Base-by-base conservation (phyloP, 2,113 vertebrate genomes). In the Papio anubis region DNA sequence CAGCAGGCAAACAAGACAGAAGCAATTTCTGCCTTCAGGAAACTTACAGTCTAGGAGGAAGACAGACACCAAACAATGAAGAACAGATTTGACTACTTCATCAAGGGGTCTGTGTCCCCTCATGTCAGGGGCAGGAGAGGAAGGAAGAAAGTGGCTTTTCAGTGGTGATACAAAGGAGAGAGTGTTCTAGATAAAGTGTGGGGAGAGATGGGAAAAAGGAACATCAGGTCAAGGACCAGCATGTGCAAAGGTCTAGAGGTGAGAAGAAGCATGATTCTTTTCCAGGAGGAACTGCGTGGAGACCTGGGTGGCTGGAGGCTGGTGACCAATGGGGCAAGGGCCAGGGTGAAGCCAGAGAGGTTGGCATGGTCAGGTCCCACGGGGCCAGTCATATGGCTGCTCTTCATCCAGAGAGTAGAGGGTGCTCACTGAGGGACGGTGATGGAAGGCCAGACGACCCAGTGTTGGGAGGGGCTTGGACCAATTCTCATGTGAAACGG, bases 351-450 rank as follows among this genome's bases (percentile, higher is more conserved):
- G 32, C 32, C 57, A 66, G 10, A 87, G 14, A 35, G 32, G 10
- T 12, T 7, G 27, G 1, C 23, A 21, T 25, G 32, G 9, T 8
- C 27, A 20, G 1, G 13, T 45, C 40, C 13, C 8, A 2, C 0
- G 2, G 59, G 61, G 32, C 35, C 32, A 4, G 18, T 68, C 32
- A 43, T 48, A 70, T 27, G 30, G 11, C 64, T 25, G 45, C 50
- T 40, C 40, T 94, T 64, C 35, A 52, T 55, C 23, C 52, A 16
- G 14, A 64, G 45, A 30, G 25, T 17, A 27, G 83, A 6, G 38
- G 16, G 30, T 45, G 40, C 25, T 59, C 32, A 27, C 11, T 21
- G 76, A 85, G 27, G 8, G 13, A 14, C 21, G 0, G n/a, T 30
- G 30, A 88, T 38, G 8, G 48, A 70, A 20, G 35, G 40, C 27